phyloP scores from a whole-genome alignment of 2,888 invertebrate genomes.

The Loripinus fragilis region DNA sequence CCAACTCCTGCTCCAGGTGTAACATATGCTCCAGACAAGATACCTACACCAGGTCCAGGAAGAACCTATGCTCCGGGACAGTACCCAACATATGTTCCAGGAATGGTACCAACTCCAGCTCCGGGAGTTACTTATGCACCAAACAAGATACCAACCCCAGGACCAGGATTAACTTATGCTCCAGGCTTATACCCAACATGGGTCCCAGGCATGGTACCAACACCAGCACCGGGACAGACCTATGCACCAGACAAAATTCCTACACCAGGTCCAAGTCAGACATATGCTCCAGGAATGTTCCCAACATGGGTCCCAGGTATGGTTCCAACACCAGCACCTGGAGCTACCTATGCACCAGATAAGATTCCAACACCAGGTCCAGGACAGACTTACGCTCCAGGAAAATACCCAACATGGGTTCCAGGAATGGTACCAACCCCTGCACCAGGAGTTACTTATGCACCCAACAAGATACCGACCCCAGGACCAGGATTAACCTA shows the following conservation, averaged over 20 bases:
- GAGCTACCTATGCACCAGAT: slow-evolving; percentile 44
- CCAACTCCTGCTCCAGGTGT: slow-evolving; percentile 47
- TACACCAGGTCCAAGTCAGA: slow-evolving; percentile 53
- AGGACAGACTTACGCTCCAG: slow-evolving; percentile 24
- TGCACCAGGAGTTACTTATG: slow-evolving; percentile 31
- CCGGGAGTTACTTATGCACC: slow-evolving; percentile 59
- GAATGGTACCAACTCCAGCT: slow-evolving; percentile 55
- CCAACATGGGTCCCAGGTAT: slow-evolving; percentile 60
- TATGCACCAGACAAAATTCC: slow-evolving; percentile 59
- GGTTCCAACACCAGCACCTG: slow-evolving; percentile 58
- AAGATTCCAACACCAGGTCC: slow-evolving; percentile 40
- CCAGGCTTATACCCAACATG: slow-evolving; percentile 59
- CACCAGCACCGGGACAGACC: slow-evolving; percentile 61
- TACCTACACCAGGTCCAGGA: slow-evolving; percentile 55
- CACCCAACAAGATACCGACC: slow-evolving; percentile 53
- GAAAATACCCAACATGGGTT: slow-evolving; percentile 15
- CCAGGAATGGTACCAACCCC: slow-evolving; percentile 28
- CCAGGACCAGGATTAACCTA: slow-evolving; percentile 50
- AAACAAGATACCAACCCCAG: slow-evolving; percentile 56
- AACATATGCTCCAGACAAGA: slow-evolving; percentile 52
- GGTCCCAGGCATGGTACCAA: slow-evolving; percentile 60
- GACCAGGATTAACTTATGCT: slow-evolving; percentile 56
- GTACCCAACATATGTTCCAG: slow-evolving; percentile 56
- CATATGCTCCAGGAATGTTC: slow-evolving; percentile 54
- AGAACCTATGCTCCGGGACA: slow-evolving; percentile 54